Conservation (phyloP, 2,797 vertebrate species). For the Brachyrhaphis roseni region DNA sequence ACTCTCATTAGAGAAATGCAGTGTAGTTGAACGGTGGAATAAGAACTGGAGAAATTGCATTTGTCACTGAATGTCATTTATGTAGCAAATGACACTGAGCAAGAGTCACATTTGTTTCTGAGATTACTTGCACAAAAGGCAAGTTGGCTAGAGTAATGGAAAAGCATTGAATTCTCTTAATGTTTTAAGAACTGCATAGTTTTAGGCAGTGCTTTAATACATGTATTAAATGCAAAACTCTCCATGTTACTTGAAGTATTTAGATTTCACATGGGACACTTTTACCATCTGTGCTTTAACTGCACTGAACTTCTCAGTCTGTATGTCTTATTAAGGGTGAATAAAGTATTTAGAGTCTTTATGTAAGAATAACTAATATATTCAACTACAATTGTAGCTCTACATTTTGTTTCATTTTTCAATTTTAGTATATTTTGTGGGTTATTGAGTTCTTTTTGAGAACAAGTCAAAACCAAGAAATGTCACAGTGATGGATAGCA, state of each 20-base stretch:
- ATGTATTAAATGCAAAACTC: neutral
- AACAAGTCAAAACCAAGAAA: neutral
- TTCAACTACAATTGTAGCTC: neutral
- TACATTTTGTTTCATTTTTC: neutral
- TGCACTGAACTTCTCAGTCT: neutral
- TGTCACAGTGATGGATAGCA: neutral
- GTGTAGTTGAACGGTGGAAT: neutral
- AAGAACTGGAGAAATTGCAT: neutral
- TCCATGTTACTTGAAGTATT: neutral
- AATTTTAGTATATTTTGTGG: neutral
- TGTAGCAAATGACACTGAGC: neutral
- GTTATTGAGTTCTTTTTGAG: neutral
- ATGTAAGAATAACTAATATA: constrained; percentile 6
- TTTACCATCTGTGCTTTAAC: constrained; percentile 3
- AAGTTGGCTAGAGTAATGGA: neutral
- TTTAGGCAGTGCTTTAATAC: neutral
- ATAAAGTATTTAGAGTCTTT: constrained; percentile 5
- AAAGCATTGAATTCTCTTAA: neutral
- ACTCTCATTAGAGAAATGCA: constrained; percentile 15
- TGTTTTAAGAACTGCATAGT: neutral
- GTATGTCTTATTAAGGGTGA: neutral
- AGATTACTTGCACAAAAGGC: neutral
- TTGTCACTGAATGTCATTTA: neutral
- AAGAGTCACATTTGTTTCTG: neutral
- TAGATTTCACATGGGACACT: neutral